Evolutionary conservation across 2,113 vertebrate genomes (phyloP).

Genomic region (Nycticryphes semicollaris): DNA sequence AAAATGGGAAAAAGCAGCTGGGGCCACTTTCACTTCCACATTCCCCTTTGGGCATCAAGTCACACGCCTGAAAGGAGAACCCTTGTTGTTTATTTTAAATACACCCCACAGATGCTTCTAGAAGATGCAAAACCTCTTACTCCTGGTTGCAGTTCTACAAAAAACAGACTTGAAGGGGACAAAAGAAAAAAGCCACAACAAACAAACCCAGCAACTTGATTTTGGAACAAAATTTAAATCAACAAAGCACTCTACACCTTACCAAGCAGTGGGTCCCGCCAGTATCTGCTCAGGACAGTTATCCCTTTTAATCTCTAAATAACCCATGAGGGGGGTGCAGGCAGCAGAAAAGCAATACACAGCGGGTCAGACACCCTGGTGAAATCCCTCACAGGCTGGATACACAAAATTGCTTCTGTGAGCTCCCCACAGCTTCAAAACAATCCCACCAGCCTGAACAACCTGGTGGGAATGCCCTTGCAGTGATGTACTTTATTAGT

Average conservation of each 20-base stretch:
- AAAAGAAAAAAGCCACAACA: not conserved
- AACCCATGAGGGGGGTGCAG: not conserved
- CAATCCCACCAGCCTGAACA: not conserved
- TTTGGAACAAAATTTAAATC: not conserved
- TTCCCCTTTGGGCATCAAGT: not conserved
- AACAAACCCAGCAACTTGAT: not conserved
- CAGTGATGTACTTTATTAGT: not conserved
- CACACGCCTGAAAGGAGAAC: not conserved
- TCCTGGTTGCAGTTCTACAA: not conserved
- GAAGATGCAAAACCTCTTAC: not conserved
- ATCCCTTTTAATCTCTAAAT: not conserved
- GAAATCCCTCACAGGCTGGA: not conserved
- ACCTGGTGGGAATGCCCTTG: fast-evolving
- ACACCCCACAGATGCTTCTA: not conserved
- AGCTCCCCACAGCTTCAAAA: not conserved
- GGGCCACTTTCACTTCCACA: conserved; percentile 9
- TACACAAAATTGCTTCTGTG: not conserved
- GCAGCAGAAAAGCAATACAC: not conserved
- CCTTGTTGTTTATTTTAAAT: not conserved
- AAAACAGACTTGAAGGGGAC: not conserved
- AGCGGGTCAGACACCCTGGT: too few relatives aligned
- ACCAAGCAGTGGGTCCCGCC: not conserved
- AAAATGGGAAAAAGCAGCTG: not conserved
- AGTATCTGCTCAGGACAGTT: not conserved
- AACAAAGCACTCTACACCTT: not conserved